Evolutionary conservation across 2,113 vertebrate genomes (phyloP), one percentile per base, ranked within the genome.

Genomic region (Coptodon bakossiorum): DNA sequence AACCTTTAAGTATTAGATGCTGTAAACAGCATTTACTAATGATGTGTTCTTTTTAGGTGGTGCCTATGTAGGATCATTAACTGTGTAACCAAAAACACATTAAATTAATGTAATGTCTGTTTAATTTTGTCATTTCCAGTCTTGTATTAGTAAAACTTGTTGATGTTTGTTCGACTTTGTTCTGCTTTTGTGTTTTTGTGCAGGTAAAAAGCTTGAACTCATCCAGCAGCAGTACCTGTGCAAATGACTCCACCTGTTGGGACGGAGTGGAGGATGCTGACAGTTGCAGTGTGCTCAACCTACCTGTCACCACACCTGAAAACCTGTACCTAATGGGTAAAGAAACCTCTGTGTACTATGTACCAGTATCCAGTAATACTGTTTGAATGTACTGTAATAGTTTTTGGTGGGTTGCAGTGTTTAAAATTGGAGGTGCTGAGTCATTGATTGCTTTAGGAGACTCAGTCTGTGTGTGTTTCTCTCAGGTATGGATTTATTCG

Each of bases 291-390:
- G 95, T 98, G 88, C 96, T 98, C 84, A 98, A 97, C 94, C 94
- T 98, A 91, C 98, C 98, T 1, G 96, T 98, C 83, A 97, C 98
- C 53, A 99, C 98, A 8, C 98, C 98, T 40, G 98, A 99, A 92
- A 99, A 98, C 86, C 95, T 99, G 4, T 99, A 99, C 94, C 95
- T 99, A 29, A 99, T 99, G 98, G 98, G 98, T 99, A 95, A 94
- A 96, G 7, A 61, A 3, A n/a, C n/a, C 40, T 66, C 17, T 12
- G n/a, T 45, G n/a, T 73, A 29, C 68, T 71, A 9, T 24, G n/a
- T 24, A 24, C 12, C 12, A 71, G 12, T 0, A 4, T 71, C 38
- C 38, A 43, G 66, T 45, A 43, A 43, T 71, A 16, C 38, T 71
- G 38, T 71, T 76, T 76, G 43, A 76, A 76, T 76, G 24, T 50